Evolutionary conservation across 30 jellyfish, hydroid and myxozoan species (phyloP), one percentile per base, ranked within the genome.

Genomic region (Clytia hemisphaerica): DNA sequence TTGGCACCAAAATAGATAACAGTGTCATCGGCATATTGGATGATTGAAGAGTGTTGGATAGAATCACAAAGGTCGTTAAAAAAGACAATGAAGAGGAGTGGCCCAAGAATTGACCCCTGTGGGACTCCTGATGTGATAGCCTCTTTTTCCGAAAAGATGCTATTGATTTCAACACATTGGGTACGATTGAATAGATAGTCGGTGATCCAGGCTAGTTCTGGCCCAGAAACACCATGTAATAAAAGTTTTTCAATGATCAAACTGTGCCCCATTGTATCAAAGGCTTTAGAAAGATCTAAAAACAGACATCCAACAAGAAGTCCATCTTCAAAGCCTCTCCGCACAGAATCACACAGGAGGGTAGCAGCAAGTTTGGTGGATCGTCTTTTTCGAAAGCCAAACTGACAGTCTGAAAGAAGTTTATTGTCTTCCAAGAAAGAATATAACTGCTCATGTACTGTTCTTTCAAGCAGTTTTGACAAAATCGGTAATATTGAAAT

Each of bases 321-420:
- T 36, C 93, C 90, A 54, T 80, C 36, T 34, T 71, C 93, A 34
- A 80, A 59, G 21, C 61, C 67, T 35, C 61, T 72, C 57, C 90
- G 75, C 58, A 80, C 61, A 30, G 45, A 48, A 53, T 82, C 92
- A 38, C 83, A 36, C 38, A 73, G 33, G 45, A 80, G 82, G 10
- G 88, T 58, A n/a, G n/a, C n/a, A n/a, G n/a, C n/a, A 49, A 47
- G 67, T 65, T 80, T 69, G 34, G 93, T 80, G 32, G 93, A 80
- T 36, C 77, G 45, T 49, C 64, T 72, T 42, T 64, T 61, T 35
- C 80, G 47, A 67, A 71, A 71, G 6, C 94, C 78, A 81, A 72
- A 81, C 50, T 81, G 91, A 70, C 77, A 81, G 49, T 74, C 75
- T 37, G 82, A 48, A 45, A 73, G 44, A 77, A 81, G 78, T 58